Evolutionary conservation across 2,888 invertebrate genomes (phyloP).

Genomic region (Diadegma fenestrale): DNA sequence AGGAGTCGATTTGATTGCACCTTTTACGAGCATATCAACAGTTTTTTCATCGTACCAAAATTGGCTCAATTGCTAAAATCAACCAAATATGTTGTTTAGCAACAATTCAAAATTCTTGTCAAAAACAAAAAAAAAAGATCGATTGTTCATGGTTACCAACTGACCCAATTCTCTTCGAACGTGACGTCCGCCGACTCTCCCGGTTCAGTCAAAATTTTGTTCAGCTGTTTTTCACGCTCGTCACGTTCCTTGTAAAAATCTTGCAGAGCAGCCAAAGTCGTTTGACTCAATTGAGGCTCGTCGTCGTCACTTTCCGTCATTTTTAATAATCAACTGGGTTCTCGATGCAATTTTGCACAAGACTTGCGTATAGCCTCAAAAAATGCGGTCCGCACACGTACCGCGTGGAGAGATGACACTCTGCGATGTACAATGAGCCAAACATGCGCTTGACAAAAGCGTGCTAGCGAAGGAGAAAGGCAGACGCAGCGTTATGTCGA

Average conservation of each 20-base stretch:
- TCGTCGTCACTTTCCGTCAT: slow-evolving; percentile 86
- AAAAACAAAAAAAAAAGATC: not conserved
- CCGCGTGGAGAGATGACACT: not conserved
- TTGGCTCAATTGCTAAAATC: slow-evolving; percentile 96
- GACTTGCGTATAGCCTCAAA: not conserved
- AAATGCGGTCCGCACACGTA: not conserved
- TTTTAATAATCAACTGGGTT: slow-evolving; percentile 14
- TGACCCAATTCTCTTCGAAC: slow-evolving; percentile 94
- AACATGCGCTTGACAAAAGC: not conserved
- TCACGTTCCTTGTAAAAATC: slow-evolving; percentile 86
- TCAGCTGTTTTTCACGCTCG: slow-evolving; percentile 87
- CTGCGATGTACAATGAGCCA: not conserved
- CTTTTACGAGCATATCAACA: slow-evolving; percentile 89
- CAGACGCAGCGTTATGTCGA: not conserved
- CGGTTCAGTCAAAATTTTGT: slow-evolving; percentile 76
- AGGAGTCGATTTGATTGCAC: slow-evolving; percentile 87
- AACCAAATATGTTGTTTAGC: slow-evolving; percentile 44
- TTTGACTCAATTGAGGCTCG: slow-evolving; percentile 88
- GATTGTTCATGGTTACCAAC: slow-evolving; percentile 65
- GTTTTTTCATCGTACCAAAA: slow-evolving; percentile 98
- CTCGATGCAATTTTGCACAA: not conserved
- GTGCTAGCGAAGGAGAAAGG: not conserved
- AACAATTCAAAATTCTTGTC: not conserved
- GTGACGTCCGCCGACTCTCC: slow-evolving; percentile 83
- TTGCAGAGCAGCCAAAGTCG: slow-evolving; percentile 90